phyloP scores from a whole-genome alignment of 2,888 invertebrate genomes.

The Drosophila austrosaltans region DNA sequence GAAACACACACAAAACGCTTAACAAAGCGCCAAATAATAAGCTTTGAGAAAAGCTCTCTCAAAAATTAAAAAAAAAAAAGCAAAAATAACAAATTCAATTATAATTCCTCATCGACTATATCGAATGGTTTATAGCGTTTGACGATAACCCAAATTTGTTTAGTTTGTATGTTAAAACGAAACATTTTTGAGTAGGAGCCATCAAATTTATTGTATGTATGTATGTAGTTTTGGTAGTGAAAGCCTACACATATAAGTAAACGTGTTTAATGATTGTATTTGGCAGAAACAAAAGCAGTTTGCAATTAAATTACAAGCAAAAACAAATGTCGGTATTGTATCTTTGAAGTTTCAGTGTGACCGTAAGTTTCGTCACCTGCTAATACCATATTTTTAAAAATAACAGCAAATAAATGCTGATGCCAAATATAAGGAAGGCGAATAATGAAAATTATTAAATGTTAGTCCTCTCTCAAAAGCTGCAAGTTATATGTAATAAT shows the following conservation, averaged over 20 bases:
- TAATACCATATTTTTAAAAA: neutral
- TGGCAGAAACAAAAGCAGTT: constrained; percentile 31
- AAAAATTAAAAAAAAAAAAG: neutral
- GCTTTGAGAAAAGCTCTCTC: constrained; percentile 1
- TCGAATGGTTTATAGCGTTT: constrained; percentile 12
- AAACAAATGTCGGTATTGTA: neutral
- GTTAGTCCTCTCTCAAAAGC: no score
- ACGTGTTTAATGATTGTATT: constrained; percentile 41
- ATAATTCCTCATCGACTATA: constrained; percentile 2
- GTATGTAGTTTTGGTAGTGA: constrained; percentile 43
- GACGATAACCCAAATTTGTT: constrained; percentile 7
- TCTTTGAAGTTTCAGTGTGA: neutral
- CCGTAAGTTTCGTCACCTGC: neutral
- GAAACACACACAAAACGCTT: neutral
- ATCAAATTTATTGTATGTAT: constrained; percentile 37
- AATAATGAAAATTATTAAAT: no score
- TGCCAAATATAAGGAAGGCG: no score
- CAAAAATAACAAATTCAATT: constrained; percentile 11
- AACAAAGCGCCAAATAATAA: neutral
- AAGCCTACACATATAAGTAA: constrained; percentile 36
- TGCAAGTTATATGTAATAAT: no score
- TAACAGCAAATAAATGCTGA: neutral
- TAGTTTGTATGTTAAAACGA: neutral
- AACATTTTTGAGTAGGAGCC: constrained; percentile 23
- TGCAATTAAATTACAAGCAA: constrained; percentile 43